These are phyloP conservation scores for Seira sanloemensis DNA, from an alignment of 2,888 invertebrate genomes.

Conservation along the genomic window DNA sequence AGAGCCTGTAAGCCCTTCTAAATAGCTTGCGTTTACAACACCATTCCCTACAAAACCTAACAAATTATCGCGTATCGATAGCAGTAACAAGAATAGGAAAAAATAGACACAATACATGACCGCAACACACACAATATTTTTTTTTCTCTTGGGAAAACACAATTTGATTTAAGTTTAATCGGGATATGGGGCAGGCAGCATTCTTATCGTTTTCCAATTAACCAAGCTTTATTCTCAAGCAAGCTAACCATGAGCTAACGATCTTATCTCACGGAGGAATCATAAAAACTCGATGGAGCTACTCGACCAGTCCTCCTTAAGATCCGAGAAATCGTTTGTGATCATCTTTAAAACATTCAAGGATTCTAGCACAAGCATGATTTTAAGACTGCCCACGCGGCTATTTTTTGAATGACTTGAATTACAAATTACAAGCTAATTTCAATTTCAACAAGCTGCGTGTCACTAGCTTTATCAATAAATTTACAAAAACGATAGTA, in stretches of 20 bases:
- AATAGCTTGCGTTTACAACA: background rate
- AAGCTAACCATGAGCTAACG: background rate
- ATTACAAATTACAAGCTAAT: too few species aligned
- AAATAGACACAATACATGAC: too few species aligned
- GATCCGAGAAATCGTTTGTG: background rate
- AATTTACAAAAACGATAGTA: background rate
- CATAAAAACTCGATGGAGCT: background rate
- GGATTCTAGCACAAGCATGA: background rate
- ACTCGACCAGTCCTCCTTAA: background rate
- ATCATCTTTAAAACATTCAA: too few species aligned
- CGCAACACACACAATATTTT: too few species aligned
- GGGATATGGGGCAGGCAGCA: background rate
- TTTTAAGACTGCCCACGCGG: background rate
- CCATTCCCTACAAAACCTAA: too few species aligned
- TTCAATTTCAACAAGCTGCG: too few species aligned
- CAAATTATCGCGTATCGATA: background rate
- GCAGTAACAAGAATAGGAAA: too few species aligned
- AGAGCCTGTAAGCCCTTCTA: background rate
- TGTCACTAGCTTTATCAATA: too few species aligned
- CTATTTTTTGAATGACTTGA: too few species aligned
- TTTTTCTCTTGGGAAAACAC: too few species aligned
- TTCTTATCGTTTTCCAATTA: slow-evolving; percentile 13
- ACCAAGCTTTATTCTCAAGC: background rate
- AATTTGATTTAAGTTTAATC: background rate
- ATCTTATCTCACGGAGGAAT: too few species aligned